A percentile compares a stretch with the other conserved stretches of the same genome.
phyloP scores from a whole-genome alignment of 2,113 vertebrate genomes.

The Pandion haliaetus region DNA sequence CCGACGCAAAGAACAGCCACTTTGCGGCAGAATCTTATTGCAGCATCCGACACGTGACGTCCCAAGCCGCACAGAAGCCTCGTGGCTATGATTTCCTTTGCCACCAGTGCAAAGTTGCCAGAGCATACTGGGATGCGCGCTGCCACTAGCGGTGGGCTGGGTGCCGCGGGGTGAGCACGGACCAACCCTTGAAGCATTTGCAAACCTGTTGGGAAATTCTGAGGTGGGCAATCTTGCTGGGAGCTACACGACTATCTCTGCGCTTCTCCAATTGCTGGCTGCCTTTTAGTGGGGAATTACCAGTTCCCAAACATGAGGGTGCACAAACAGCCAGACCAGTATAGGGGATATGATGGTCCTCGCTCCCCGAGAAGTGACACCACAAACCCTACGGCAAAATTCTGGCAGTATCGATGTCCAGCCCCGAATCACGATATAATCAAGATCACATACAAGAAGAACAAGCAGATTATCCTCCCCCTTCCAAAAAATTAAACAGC shows the following conservation, averaged over 20 bases:
- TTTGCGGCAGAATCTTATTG: fast-evolving
- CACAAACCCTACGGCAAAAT: background rate
- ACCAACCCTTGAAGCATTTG: no score
- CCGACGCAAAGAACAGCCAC: no score
- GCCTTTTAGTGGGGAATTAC: background rate
- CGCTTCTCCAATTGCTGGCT: background rate
- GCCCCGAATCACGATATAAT: background rate
- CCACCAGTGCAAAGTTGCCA: background rate
- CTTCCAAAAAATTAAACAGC: background rate
- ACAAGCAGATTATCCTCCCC: background rate
- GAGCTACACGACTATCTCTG: background rate
- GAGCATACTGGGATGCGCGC: background rate
- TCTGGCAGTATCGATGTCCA: fast-evolving
- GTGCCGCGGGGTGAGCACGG: background rate
- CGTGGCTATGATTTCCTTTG: background rate
- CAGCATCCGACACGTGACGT: fast-evolving
- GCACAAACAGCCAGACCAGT: no score
- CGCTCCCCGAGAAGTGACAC: no score
- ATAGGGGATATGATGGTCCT: background rate
- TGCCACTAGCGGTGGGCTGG: background rate
- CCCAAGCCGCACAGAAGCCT: background rate
- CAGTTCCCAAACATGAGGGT: background rate
- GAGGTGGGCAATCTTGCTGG: background rate
- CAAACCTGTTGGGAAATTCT: background rate
- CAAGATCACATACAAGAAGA: background rate